Percentiles rank a stretch among this genome's conserved stretches.
These are phyloP conservation scores for Scomberomorus guttatus DNA, from an alignment of 2,797 vertebrate genomes.

Conservation along the genomic window DNA sequence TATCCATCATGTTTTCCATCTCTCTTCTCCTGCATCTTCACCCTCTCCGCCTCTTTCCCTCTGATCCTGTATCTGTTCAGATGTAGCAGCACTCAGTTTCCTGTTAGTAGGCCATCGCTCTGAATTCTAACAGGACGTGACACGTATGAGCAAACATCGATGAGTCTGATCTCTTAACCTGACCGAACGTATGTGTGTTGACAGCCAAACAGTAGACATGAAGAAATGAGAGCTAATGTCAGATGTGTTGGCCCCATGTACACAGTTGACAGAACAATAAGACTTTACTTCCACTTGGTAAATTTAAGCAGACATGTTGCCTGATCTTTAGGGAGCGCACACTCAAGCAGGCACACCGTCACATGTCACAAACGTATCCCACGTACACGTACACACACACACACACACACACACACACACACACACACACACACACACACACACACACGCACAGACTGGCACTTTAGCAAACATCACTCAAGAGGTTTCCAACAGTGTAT, in stretches of 20 bases:
- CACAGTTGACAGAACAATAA: slow-evolving; percentile 18
- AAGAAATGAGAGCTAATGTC: slow-evolving; percentile 50
- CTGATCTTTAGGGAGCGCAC: slow-evolving; percentile 19
- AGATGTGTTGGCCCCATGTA: slow-evolving; percentile 25
- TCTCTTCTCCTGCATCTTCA: not conserved
- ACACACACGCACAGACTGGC: slow-evolving; percentile 13
- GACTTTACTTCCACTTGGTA: slow-evolving; percentile 25
- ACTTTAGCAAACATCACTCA: slow-evolving; percentile 20
- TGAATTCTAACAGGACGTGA: slow-evolving; percentile 49
- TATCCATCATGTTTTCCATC: not conserved
- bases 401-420: not conserved
- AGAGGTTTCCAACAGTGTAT: slow-evolving; percentile 16
- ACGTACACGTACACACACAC: not conserved
- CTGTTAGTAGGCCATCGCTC: not conserved
- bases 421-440: not conserved
- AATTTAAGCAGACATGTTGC: slow-evolving; percentile 32
- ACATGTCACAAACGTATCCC: slow-evolving; percentile 5
- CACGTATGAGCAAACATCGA: slow-evolving; percentile 53
- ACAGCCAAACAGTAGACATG: slow-evolving; percentile 46
- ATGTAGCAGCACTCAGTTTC: slow-evolving; percentile 11
- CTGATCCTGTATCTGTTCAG: slow-evolving; percentile 18
- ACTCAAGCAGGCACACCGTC: slow-evolving; percentile 9
- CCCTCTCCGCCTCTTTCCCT: slow-evolving; percentile 9
- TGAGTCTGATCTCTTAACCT: slow-evolving; percentile 55
- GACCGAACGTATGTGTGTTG: slow-evolving; percentile 36